These are phyloP conservation scores for Brachypalpus laphriformis DNA, from an alignment of 2,888 invertebrate species.

Conservation along the genomic window DNA sequence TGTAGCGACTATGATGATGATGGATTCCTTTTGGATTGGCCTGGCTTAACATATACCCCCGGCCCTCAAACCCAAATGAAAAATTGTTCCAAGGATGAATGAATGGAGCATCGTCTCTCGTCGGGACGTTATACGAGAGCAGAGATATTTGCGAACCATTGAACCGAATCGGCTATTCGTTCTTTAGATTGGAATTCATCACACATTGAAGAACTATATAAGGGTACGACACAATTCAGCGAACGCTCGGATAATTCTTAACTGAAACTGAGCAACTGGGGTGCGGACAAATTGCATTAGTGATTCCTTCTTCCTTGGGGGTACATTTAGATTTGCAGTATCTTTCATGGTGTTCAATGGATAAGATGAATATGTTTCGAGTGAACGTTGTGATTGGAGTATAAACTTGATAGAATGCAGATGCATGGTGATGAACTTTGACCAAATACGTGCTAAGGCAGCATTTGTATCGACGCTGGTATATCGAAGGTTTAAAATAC, in stretches of 20 bases:
- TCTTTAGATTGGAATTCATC: slow-evolving; percentile 25
- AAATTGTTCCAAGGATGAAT: slow-evolving; percentile 24
- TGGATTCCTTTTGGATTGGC: slow-evolving; percentile 54
- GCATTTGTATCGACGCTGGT: no score
- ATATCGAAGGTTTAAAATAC: no score
- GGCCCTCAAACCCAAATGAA: slow-evolving; percentile 16
- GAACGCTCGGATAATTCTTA: neutral
- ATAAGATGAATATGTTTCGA: neutral
- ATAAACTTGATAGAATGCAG: neutral
- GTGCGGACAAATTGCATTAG: slow-evolving; percentile 28
- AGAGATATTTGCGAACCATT: slow-evolving; percentile 40
- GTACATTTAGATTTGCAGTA: neutral
- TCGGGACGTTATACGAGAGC: neutral
- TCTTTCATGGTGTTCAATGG: neutral
- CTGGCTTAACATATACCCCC: neutral
- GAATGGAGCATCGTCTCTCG: neutral
- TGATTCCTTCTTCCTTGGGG: neutral
- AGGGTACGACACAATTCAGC: neutral
- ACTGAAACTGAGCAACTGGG: neutral
- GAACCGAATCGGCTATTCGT: slow-evolving; percentile 41
- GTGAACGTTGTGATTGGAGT: neutral
- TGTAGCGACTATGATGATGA: slow-evolving; percentile 35
- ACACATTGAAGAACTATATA: slow-evolving; percentile 9
- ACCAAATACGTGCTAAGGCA: no score
- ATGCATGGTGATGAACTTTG: neutral